Evolutionary conservation across 1,140 invertebrate species (phyloP).

Genomic region (Onthophagus taurus): DNA sequence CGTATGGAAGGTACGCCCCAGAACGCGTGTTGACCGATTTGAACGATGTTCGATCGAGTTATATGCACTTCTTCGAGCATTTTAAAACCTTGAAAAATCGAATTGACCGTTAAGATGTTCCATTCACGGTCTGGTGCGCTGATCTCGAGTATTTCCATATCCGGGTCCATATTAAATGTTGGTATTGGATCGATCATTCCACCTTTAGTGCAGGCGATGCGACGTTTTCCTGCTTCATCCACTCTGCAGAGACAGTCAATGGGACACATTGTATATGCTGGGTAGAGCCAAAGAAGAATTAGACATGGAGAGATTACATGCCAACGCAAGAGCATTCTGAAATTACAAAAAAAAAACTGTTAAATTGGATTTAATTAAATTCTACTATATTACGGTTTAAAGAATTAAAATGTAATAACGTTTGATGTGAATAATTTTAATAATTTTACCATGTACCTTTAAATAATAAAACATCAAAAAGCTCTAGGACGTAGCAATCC

Average conservation of each 20-base stretch:
- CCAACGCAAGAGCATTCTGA: constrained; percentile 16
- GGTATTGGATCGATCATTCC: constrained; percentile 51
- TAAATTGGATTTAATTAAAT: too few relatives aligned
- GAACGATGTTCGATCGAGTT: constrained; percentile 63
- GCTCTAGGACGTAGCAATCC: too few relatives aligned
- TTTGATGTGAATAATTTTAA: too few relatives aligned
- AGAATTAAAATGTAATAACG: too few relatives aligned
- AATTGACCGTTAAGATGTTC: constrained; percentile 63
- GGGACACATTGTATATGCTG: constrained; percentile 35
- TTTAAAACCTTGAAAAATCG: constrained; percentile 57
- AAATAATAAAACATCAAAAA: too few relatives aligned
- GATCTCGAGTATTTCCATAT: constrained; percentile 57
- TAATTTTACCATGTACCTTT: too few relatives aligned
- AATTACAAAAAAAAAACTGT: constrained; percentile 6
- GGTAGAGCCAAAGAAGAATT: constrained; percentile 32
- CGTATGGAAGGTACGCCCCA: constrained; percentile 63
- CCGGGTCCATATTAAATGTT: constrained; percentile 48
- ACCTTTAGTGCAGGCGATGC: constrained; percentile 43
- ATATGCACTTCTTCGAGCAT: constrained; percentile 66
- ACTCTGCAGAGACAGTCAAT: constrained; percentile 28
- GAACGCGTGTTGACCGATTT: constrained; percentile 69
- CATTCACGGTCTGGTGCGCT: constrained; percentile 51
- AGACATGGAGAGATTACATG: constrained; percentile 15
- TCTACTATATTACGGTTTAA: too few relatives aligned
- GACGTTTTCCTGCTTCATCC: constrained; percentile 27